These are phyloP conservation scores for Sebastes goodei DNA, from an alignment of 2,797 vertebrate genomes.

Conservation along the genomic window DNA sequence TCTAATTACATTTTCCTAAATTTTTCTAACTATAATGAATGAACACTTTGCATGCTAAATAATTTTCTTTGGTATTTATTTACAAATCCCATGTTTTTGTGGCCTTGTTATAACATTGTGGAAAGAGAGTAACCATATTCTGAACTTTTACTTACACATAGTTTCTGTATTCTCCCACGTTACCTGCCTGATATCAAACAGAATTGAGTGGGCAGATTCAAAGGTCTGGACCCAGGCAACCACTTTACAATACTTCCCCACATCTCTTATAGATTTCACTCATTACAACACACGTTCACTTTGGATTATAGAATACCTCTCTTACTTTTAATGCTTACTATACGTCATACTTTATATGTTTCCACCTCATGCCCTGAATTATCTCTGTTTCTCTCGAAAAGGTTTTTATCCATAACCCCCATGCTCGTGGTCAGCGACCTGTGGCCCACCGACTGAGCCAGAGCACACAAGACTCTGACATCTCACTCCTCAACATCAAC, in stretches of 20 bases:
- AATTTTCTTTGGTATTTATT: neutral
- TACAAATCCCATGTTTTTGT: neutral
- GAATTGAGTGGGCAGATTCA: neutral
- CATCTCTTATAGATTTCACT: neutral
- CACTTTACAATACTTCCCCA: neutral
- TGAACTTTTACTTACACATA: neutral
- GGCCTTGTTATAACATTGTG: neutral
- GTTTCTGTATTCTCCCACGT: neutral
- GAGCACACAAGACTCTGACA: slow-evolving; percentile 89
- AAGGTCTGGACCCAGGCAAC: neutral
- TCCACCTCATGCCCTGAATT: neutral
- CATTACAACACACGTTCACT: neutral
- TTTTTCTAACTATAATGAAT: too few relatives aligned
- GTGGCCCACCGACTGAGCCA: slow-evolving; percentile 85
- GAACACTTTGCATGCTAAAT: neutral
- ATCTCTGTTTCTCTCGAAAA: slow-evolving; percentile 43
- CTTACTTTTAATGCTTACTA: neutral
- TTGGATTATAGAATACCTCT: neutral
- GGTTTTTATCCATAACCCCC: slow-evolving; percentile 99
- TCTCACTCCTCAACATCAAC: slow-evolving; percentile 96
- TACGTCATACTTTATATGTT: neutral
- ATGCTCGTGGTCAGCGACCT: slow-evolving; percentile 85
- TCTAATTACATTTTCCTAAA: too few relatives aligned
- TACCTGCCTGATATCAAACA: neutral
- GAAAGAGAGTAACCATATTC: neutral